Evolutionary conservation across 2,888 invertebrate species (phyloP).

Genomic region (Cyaniris semiargus): DNA sequence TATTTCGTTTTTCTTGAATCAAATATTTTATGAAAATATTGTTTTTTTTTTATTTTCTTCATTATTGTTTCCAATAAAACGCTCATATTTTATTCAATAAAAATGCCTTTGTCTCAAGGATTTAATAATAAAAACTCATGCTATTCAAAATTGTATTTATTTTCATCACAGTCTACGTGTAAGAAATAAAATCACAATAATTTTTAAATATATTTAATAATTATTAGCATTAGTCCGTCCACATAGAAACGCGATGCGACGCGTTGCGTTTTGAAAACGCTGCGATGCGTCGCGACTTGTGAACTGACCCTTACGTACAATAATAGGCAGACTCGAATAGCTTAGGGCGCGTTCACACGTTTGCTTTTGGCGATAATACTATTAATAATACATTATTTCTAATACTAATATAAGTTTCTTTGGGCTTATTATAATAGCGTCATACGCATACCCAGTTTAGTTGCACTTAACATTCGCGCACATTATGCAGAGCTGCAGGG

Average conservation of each 20-base stretch:
- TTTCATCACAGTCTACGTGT: slow-evolving; percentile 52
- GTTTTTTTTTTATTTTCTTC: too few species aligned
- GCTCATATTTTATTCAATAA: too few species aligned
- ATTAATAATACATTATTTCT: slow-evolving; percentile 13
- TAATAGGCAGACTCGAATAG: slow-evolving; percentile 38
- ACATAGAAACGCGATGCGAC: background rate
- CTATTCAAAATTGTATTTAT: slow-evolving; percentile 42
- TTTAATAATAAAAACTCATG: slow-evolving; percentile 31
- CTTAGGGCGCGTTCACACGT: slow-evolving; percentile 49
- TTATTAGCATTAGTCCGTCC: background rate
- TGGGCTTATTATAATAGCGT: slow-evolving; percentile 5
- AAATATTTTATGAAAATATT: too few species aligned
- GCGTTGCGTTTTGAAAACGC: background rate
- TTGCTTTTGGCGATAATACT: slow-evolving; percentile 46
- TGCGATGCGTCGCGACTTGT: background rate
- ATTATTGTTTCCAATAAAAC: too few species aligned
- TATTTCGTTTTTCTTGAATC: too few species aligned
- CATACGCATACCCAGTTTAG: background rate
- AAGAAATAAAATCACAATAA: slow-evolving; percentile 50
- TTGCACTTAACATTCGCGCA: background rate
- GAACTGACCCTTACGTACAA: background rate
- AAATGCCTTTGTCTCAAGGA: too few species aligned
- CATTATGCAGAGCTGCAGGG: background rate
- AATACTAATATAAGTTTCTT: background rate
- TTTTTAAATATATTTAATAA: slow-evolving; percentile 2